Evolutionary conservation across 1,140 invertebrate genomes (phyloP), one percentile per base, ranked within the genome.

Genomic region (Parapsyche elsis): DNA sequence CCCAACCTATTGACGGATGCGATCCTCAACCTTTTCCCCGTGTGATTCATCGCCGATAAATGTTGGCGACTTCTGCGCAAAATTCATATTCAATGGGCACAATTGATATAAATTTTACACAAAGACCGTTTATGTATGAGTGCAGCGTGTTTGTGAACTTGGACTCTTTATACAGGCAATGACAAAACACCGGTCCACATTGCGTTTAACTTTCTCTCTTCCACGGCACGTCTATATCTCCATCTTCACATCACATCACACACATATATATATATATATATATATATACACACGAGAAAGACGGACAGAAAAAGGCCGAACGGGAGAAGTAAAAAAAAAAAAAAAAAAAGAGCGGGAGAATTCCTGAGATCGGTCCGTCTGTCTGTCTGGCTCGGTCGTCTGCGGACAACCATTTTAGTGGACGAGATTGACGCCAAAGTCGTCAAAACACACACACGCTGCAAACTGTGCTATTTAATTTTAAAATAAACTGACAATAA

Each of bases 1-100:
- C n/a, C n/a, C n/a, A n/a, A 71, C 26, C 78, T 79, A 81, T 81
- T 75, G 77, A 79, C 78, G 61, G 44, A 75, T 75, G 78, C 46
- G 71, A 64, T 67, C 19, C 59, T 46, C 57, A 81, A 81, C 76
- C 53, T 75, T 81, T 81, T 79, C 14, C 21, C 12, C 38, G 23
- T n/a, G 5, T 44, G 1, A 38, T 45, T 7, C 12, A 49, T 30
- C n/a, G 44, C 10, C n/a, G 16, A 49, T 14, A 46, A 49, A 53
- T 75, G 73, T 75, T 46, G 9, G 5, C 14, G 12, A 49, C 45
- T 53, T 12, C 73, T 75, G 73, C 44, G 7, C 19, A 38, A 38
- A 38, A 9, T 46, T 38, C 30, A 38, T 75, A 75, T 75, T 75
- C 73, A 75, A 26, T 19, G 73, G 5, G 38, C 73, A 75, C 73